A percentile compares a stretch with the other conserved stretches of the same genome.
Evolutionary conservation across 2,113 vertebrate species (phyloP).

Genomic region (Leptobrachium ailaonicum): DNA sequence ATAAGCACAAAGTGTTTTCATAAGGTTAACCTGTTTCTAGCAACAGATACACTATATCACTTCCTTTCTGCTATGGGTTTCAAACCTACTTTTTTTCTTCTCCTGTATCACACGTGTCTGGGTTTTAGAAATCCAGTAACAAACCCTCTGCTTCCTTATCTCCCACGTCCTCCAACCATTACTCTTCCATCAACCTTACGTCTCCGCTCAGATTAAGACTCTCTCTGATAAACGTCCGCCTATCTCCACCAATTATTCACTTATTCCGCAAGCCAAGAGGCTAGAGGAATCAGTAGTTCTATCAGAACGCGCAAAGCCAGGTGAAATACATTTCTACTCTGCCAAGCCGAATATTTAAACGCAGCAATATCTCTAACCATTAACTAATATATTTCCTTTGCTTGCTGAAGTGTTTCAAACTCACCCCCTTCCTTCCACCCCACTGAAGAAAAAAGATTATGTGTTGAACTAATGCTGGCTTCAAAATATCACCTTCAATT

Average conservation of each 20-base stretch:
- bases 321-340: slow-evolving; percentile 60
- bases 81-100: slow-evolving; percentile 38
- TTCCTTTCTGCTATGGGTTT: slow-evolving; percentile 17
- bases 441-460: slow-evolving; percentile 32
- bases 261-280: slow-evolving; percentile 53
- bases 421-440: slow-evolving; percentile 8
- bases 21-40: slow-evolving; percentile 25
- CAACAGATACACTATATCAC: slow-evolving; percentile 34
- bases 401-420: slow-evolving; percentile 55
- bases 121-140: slow-evolving; percentile 39
- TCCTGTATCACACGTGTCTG: slow-evolving; percentile 37
- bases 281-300: slow-evolving; percentile 52
- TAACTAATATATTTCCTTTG: slow-evolving; percentile 57
- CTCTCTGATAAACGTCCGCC: slow-evolving; percentile 62
- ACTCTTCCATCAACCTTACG: slow-evolving; percentile 51
- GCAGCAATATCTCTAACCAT: slow-evolving; percentile 51
- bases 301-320: slow-evolving; percentile 57
- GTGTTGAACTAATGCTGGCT: slow-evolving; percentile 46
- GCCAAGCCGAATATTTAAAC: slow-evolving; percentile 56
- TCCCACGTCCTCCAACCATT: slow-evolving; percentile 55
- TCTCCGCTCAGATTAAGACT: slow-evolving; percentile 58
- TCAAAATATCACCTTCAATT: slow-evolving; percentile 37
- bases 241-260: slow-evolving; percentile 63
- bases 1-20: slow-evolving; percentile 1
- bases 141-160: slow-evolving; percentile 55